Evolutionary conservation across 2,113 vertebrate species (phyloP), one percentile per base, ranked within the genome.

Genomic region (Bos javanicus): DNA sequence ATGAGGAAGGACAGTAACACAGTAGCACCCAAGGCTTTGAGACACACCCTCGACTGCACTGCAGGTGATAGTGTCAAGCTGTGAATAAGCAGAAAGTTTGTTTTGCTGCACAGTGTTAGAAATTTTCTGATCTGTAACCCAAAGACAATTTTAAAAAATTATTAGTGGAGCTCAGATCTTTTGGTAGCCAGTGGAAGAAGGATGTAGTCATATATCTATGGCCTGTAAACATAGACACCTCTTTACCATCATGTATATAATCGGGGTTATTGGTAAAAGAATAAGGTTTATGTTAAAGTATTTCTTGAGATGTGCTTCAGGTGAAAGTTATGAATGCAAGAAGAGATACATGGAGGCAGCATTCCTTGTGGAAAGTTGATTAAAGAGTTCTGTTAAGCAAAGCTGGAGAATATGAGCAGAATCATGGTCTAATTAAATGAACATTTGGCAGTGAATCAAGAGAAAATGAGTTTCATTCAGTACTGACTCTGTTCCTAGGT

Each of bases 401-500:
- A 95, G 57, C 15, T 71, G 43, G 52, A 97, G 59, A 97, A 92
- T 30, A 62, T 5, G 57, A 89, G 19, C 33, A 91, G 54, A 89
- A 95, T 89, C 50, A n/a, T 85, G 52, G 46, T 86, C 76, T 82
- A 87, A 87, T 93, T 92, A 89, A 93, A 84, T 67, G 17, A 87
- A 64, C 48, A 56, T 94, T 84, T 97, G 48, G 16, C 90, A 87
- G 15, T 87, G 26, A 59, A 54, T 97, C 46, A 97, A 57, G 78
- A 96, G 64, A 97, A 97, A 95, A 80, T 71, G 7, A 95, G 80
- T 97, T 94, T 95, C 13, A 87, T 74, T 97, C 39, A 56, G 52
- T 94, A 80, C 30, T 80, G 46, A 28, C 21, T 56, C 7, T 92
- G 33, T 87, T 54, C 36, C 81, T 97, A 64, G 74, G 19, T 83